Conservation (phyloP, 1,140 invertebrate genomes). For the Drosophila gunungcola region DNA sequence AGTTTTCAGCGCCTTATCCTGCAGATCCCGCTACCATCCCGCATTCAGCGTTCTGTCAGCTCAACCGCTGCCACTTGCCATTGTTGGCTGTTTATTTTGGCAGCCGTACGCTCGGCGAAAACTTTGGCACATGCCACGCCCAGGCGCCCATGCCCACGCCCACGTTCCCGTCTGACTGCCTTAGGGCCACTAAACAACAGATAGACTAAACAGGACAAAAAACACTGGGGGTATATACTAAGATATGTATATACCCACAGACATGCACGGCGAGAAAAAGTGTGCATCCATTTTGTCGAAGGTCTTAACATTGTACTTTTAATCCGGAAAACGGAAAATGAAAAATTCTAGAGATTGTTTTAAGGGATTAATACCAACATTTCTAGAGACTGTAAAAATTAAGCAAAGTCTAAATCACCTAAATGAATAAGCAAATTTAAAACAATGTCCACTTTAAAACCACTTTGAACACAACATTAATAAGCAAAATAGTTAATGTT, state of each 20-base stretch:
- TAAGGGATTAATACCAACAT: no score
- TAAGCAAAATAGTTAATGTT: no score
- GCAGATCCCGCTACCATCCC: slow-evolving; percentile 23
- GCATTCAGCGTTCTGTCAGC: slow-evolving; percentile 55
- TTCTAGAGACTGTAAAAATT: no score
- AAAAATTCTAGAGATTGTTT: no score
- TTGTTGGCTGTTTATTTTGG: slow-evolving; percentile 78
- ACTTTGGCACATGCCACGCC: slow-evolving; percentile 71
- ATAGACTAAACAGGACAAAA: slow-evolving; percentile 50
- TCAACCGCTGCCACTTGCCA: slow-evolving; percentile 78
- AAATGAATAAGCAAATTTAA: no score
- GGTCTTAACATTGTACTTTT: no score
- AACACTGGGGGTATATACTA: slow-evolving; percentile 13
- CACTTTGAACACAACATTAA: no score
- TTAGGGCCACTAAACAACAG: slow-evolving; percentile 56
- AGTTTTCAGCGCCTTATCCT: slow-evolving; percentile 78
- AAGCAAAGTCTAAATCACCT: no score
- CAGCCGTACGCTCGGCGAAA: slow-evolving; percentile 39
- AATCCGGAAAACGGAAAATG: no score
- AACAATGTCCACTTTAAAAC: no score
- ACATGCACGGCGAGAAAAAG: slow-evolving; percentile 14
- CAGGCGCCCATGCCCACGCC: slow-evolving; percentile 10
- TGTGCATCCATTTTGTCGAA: no score
- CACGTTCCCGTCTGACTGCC: slow-evolving; percentile 18
- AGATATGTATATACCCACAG: slow-evolving; percentile 11